A percentile compares a stretch with the other conserved stretches of the same genome.
phyloP scores from a whole-genome alignment of 2,113 vertebrate genomes.

The Pterocles burchelli region DNA sequence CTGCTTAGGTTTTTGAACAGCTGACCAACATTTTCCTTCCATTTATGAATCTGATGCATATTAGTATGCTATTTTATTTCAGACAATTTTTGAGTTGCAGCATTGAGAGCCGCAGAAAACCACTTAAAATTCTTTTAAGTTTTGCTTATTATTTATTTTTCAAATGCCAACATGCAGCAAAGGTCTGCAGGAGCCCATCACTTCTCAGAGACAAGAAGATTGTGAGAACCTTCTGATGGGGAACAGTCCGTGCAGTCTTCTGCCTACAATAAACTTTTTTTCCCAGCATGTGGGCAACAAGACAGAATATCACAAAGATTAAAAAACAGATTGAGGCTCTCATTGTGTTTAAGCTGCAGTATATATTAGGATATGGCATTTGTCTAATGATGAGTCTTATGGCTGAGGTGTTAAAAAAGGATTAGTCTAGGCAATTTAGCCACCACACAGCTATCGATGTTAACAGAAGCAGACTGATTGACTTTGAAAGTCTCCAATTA shows the following conservation, averaged over 20 bases:
- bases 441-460: constrained; percentile 14
- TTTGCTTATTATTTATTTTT: background rate
- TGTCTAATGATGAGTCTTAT: constrained; percentile 60
- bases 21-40: background rate
- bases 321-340: constrained; percentile 62
- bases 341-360: constrained; percentile 57
- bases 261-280: constrained; percentile 22
- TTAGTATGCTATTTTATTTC: background rate
- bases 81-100: background rate
- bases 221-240: background rate
- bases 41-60: background rate
- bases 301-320: constrained; percentile 25
- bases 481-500: constrained; percentile 46
- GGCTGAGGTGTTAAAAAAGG: constrained; percentile 58
- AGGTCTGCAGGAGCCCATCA: background rate
- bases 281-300: constrained; percentile 41
- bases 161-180: background rate
- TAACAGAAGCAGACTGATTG: constrained; percentile 46
- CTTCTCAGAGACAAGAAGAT: background rate
- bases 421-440: constrained; percentile 51
- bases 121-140: background rate
- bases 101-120: background rate
- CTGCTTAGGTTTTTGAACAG: background rate
- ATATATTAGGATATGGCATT: constrained; percentile 57
- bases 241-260: constrained; percentile 27